phyloP scores from a whole-genome alignment of 2,797 vertebrate genomes.

The Cryptoprocta ferox region DNA sequence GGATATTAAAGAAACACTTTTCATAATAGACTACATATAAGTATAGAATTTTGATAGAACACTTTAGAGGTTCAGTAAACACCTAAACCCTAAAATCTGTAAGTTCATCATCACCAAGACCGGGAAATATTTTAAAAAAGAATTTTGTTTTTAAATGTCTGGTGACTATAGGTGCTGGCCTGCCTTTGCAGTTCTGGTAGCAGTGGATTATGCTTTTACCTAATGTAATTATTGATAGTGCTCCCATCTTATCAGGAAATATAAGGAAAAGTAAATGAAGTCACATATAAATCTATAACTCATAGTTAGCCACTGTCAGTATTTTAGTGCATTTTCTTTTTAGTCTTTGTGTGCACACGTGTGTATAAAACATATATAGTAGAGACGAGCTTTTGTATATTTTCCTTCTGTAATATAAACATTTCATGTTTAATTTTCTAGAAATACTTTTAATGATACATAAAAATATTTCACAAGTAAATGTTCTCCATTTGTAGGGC shows the following conservation, averaged over 20 bases:
- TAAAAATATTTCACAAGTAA: conserved; percentile 20
- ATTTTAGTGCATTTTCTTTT: conserved; percentile 41
- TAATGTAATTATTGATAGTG: neutral
- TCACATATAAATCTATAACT: neutral
- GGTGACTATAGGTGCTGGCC: neutral
- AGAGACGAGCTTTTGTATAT: neutral
- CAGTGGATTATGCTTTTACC: conserved; percentile 5
- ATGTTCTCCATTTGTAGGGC: neutral
- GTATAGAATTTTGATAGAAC: conserved; percentile 18
- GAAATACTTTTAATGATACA: neutral
- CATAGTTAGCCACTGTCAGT: neutral
- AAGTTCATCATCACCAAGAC: neutral
- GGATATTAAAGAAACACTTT: conserved; percentile 13
- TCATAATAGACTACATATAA: neutral
- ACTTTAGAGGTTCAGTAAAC: conserved; percentile 21
- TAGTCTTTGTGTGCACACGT: neutral
- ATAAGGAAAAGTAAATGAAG: conserved; percentile 10
- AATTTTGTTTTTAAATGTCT: conserved; percentile 20
- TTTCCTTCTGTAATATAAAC: conserved; percentile 5
- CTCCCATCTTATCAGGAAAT: neutral
- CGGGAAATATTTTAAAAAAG: neutral
- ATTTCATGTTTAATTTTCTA: conserved; percentile 39
- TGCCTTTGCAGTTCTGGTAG: neutral
- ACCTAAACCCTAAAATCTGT: neutral
- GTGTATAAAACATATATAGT: neutral